A percentile compares a stretch with the other conserved stretches of the same genome.
phyloP scores from a whole-genome alignment of 2,888 invertebrate species.

The Myopa tessellatipennis region DNA sequence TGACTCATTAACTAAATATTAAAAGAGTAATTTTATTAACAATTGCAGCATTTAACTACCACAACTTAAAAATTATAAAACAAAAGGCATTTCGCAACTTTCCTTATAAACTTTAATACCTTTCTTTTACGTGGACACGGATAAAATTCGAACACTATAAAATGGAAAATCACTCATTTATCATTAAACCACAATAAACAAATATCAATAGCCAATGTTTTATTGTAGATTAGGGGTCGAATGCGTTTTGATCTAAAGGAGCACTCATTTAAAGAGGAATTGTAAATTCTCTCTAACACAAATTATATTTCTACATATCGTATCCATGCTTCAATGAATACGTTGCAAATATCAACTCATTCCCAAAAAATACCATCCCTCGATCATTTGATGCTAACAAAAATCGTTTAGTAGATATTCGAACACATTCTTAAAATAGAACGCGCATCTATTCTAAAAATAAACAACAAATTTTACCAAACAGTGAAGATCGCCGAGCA shows the following conservation, averaged over 20 bases:
- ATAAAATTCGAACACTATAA: background rate
- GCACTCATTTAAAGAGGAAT: no score
- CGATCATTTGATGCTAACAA: no score
- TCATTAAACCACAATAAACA: background rate
- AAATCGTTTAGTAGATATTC: no score
- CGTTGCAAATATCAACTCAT: no score
- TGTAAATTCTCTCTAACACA: no score
- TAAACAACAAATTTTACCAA: conserved; percentile 41
- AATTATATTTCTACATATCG: no score
- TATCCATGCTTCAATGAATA: no score
- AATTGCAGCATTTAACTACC: conserved; percentile 17
- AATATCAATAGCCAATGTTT: no score
- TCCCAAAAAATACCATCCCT: no score
- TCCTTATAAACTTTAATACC: background rate
- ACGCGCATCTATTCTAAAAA: conserved; percentile 47
- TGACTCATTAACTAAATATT: conserved; percentile 22
- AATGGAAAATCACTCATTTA: background rate
- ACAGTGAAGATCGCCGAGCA: conserved; percentile 29
- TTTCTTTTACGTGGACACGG: background rate
- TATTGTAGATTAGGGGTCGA: no score
- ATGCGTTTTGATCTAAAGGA: no score
- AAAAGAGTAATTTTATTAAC: conserved; percentile 43
- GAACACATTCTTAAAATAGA: conserved; percentile 47
- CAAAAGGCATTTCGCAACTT: background rate
- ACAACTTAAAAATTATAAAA: background rate